Evolutionary conservation across 2,797 vertebrate species (phyloP).

Genomic region (Pseudochaenichthys georgianus): DNA sequence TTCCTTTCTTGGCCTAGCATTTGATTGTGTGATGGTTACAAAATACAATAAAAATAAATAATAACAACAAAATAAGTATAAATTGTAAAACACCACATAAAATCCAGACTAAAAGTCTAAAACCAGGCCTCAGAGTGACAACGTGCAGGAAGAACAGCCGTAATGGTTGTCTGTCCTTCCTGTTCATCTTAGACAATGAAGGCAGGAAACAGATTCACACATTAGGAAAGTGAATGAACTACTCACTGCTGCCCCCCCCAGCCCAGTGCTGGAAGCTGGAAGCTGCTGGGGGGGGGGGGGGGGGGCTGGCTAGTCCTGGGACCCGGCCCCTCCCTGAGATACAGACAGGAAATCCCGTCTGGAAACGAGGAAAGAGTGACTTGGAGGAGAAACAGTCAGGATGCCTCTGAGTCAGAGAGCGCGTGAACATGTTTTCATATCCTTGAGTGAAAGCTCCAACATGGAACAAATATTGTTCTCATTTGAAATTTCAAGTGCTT

Average conservation of each 20-base stretch:
- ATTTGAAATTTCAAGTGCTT: neutral
- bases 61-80: too few relatives aligned
- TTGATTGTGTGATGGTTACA: too few relatives aligned
- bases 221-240: neutral
- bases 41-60: too few relatives aligned
- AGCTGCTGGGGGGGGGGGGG: too few relatives aligned
- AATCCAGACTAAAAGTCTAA: too few relatives aligned
- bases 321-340: constrained; percentile 41
- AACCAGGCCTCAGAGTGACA: constrained; percentile 4
- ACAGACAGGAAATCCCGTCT: constrained; percentile 72
- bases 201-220: constrained; percentile 58
- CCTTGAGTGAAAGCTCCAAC: neutral
- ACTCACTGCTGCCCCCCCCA: constrained; percentile 7
- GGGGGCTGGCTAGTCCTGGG: neutral
- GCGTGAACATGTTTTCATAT: neutral
- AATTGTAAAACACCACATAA: too few relatives aligned
- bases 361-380: constrained; percentile 28
- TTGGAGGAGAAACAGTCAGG: constrained; percentile 17
- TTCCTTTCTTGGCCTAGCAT: too few relatives aligned
- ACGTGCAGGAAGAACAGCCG: neutral
- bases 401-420: constrained; percentile 1
- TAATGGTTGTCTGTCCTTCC: constrained; percentile 73
- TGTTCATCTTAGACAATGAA: constrained; percentile 62
- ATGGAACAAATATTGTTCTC: neutral
- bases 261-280: constrained; percentile 7